phyloP scores from a whole-genome alignment of 2,888 invertebrate genomes.

The Xestia rhomboidea region DNA sequence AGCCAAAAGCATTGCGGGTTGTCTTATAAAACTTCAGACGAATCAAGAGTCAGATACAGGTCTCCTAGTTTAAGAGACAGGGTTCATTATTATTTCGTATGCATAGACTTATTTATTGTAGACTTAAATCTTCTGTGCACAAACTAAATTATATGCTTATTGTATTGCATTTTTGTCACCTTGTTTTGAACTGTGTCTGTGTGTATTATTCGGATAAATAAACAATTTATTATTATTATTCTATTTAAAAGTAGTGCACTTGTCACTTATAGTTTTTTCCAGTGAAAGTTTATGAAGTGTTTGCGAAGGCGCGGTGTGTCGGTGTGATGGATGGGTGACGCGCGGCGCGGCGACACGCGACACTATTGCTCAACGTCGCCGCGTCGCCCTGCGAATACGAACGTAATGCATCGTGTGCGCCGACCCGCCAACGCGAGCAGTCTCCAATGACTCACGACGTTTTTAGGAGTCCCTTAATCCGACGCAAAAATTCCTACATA shows the following conservation, averaged over 20 bases:
- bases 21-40: background rate
- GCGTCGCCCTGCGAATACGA: constrained; percentile 75
- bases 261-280: constrained; percentile 68
- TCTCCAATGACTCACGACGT: constrained; percentile 68
- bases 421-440: constrained; percentile 45
- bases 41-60: too few relatives aligned
- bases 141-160: too few relatives aligned
- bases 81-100: too few relatives aligned
- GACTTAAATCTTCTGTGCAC: too few relatives aligned
- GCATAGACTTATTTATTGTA: too few relatives aligned
- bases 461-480: background rate
- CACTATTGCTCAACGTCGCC: constrained; percentile 86
- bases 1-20: background rate
- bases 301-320: constrained; percentile 74
- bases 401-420: constrained; percentile 75
- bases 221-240: too few relatives aligned
- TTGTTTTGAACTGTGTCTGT: too few relatives aligned
- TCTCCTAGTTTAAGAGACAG: too few relatives aligned
- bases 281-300: constrained; percentile 78
- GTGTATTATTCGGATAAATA: too few relatives aligned
- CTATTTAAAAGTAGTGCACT: constrained; percentile 68
- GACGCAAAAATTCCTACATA: background rate
- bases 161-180: too few relatives aligned
- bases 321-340: constrained; percentile 81
- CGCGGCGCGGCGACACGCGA: constrained; percentile 66